Evolutionary conservation across 2,797 vertebrate species (phyloP).

Genomic region (Otus scops): DNA sequence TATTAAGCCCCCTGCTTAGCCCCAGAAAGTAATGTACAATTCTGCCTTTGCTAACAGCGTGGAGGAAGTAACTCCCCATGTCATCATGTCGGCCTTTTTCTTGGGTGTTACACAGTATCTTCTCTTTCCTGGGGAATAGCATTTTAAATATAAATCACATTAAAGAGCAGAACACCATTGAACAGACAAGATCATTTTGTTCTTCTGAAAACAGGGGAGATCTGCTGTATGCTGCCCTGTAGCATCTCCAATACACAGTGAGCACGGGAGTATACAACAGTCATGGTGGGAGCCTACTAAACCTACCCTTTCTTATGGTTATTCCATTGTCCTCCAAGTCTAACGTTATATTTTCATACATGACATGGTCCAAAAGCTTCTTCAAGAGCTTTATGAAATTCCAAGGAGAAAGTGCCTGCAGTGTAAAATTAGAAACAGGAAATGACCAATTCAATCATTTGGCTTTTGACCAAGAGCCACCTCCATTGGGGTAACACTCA

Average conservation of each 20-base stretch:
- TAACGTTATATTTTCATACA: neutral
- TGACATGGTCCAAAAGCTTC: neutral
- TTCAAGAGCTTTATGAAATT: neutral
- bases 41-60: neutral
- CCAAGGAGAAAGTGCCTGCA: neutral
- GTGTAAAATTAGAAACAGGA: slow-evolving; percentile 56
- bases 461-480: slow-evolving; percentile 33
- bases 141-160: neutral
- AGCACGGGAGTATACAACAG: neutral
- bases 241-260: neutral
- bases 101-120: neutral
- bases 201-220: neutral
- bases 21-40: neutral
- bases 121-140: neutral
- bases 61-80: neutral
- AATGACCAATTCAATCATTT: slow-evolving; percentile 39
- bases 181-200: neutral
- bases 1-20: neutral
- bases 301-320: neutral
- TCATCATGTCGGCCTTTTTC: neutral
- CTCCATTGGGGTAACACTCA: neutral
- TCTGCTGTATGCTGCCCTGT: neutral
- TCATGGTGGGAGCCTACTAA: neutral
- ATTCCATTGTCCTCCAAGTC: neutral
- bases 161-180: neutral